phyloP scores from a whole-genome alignment of 2,888 invertebrate genomes.

The Helobdella robusta region DNA sequence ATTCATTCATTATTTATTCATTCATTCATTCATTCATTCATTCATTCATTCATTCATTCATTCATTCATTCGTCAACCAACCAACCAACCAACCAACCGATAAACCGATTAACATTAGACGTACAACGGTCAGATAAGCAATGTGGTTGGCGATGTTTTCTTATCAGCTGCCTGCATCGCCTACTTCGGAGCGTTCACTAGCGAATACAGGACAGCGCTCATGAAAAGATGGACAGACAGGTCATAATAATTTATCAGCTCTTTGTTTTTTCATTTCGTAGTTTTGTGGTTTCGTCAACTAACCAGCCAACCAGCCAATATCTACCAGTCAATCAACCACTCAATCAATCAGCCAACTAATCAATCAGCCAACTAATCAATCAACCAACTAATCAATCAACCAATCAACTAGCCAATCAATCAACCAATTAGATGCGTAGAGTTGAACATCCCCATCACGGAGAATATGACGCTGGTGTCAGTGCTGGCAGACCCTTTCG shows the following conservation, averaged over 20 bases:
- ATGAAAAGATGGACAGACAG: conserved; percentile 59
- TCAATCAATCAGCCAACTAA: too few relatives aligned
- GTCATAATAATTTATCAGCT: too few relatives aligned
- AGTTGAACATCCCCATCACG: conserved; percentile 64
- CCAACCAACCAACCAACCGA: background rate
- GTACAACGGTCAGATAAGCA: conserved; percentile 41
- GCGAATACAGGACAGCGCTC: conserved; percentile 51
- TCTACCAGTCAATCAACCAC: too few relatives aligned
- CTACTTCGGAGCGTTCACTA: conserved; percentile 51
- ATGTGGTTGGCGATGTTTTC: conserved; percentile 51
- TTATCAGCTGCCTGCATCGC: conserved; percentile 50
- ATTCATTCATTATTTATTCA: too few relatives aligned
- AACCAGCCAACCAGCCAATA: too few relatives aligned
- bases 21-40: background rate
- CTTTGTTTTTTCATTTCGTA: too few relatives aligned
- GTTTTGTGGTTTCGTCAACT: background rate
- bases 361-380: too few relatives aligned
- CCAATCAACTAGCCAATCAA: too few relatives aligned
- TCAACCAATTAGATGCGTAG: conserved; percentile 57
- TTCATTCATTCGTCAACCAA: too few relatives aligned
- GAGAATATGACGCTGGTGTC: conserved; percentile 57
- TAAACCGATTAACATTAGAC: background rate
- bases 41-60: background rate
- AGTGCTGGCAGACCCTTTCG: conserved; percentile 50
- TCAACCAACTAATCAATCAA: too few relatives aligned